phyloP scores from a whole-genome alignment of 2,113 vertebrate species.

The Alethe castanea region DNA sequence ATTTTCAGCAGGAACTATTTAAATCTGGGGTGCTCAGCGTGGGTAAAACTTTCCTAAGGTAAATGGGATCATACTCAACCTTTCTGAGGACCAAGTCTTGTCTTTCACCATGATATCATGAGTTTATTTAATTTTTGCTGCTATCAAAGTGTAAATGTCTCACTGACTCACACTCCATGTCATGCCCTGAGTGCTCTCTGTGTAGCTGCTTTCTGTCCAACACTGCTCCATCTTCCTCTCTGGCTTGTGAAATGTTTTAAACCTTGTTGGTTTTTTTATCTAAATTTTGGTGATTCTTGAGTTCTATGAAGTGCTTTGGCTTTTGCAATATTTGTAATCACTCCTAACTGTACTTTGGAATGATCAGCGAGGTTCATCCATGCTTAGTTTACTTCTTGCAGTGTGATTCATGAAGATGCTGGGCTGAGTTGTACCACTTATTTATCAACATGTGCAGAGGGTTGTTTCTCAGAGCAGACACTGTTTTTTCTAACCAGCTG shows the following conservation, averaged over 20 bases:
- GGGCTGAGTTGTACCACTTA: background rate
- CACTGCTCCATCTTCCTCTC: background rate
- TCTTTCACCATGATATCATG: background rate
- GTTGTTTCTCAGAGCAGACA: background rate
- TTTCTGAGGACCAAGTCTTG: background rate
- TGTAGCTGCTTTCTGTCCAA: background rate
- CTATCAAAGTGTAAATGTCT: background rate
- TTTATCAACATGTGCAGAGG: constrained; percentile 7
- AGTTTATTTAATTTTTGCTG: background rate
- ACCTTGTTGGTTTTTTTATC: background rate
- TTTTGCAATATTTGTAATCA: background rate
- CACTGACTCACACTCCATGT: background rate
- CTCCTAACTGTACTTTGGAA: background rate
- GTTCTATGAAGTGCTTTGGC: background rate
- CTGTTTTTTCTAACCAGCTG: background rate
- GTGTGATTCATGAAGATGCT: background rate
- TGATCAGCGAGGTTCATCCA: background rate
- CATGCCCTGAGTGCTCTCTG: background rate
- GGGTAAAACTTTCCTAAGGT: background rate
- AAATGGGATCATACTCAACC: background rate
- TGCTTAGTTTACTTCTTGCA: background rate
- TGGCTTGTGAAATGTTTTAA: background rate
- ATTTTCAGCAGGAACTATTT: background rate
- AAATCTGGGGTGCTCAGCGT: background rate
- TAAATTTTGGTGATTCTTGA: background rate